Evolutionary conservation across 2,888 invertebrate genomes (phyloP).

Genomic region (Allygus modestus): DNA sequence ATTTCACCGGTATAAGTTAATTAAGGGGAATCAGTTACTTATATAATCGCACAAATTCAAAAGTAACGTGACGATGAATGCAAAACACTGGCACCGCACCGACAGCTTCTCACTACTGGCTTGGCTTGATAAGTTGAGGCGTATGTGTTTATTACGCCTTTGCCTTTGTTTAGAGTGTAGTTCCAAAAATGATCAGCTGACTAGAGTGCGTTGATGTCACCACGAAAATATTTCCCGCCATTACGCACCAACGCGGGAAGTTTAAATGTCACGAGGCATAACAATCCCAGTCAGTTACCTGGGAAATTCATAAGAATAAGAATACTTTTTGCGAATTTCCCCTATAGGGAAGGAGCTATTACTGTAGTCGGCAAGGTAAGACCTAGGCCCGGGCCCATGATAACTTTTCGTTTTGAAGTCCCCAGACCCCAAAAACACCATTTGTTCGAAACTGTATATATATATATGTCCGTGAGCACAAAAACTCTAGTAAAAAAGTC

Average conservation of each 20-base stretch:
- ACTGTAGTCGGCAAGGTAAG: too few relatives aligned
- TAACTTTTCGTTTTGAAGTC: too few relatives aligned
- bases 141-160: background rate
- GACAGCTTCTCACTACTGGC: background rate
- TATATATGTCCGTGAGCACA: too few relatives aligned
- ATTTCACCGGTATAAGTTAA: conserved; percentile 22
- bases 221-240: background rate
- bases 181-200: background rate
- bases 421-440: too few relatives aligned
- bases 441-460: too few relatives aligned
- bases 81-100: conserved; percentile 59
- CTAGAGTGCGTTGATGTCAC: conserved; percentile 13
- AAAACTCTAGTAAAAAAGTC: too few relatives aligned
- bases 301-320: too few relatives aligned
- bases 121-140: background rate
- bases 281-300: too few relatives aligned
- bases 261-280: background rate
- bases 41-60: background rate
- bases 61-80: conserved; percentile 29
- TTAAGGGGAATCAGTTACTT: background rate
- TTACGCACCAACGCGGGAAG: background rate
- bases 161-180: background rate
- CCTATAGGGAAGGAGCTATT: too few relatives aligned
- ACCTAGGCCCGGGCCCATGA: too few relatives aligned
- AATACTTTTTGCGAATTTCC: too few relatives aligned